Base-by-base conservation (phyloP, 2,888 invertebrate genomes). In the Melinopterus prodromus region DNA sequence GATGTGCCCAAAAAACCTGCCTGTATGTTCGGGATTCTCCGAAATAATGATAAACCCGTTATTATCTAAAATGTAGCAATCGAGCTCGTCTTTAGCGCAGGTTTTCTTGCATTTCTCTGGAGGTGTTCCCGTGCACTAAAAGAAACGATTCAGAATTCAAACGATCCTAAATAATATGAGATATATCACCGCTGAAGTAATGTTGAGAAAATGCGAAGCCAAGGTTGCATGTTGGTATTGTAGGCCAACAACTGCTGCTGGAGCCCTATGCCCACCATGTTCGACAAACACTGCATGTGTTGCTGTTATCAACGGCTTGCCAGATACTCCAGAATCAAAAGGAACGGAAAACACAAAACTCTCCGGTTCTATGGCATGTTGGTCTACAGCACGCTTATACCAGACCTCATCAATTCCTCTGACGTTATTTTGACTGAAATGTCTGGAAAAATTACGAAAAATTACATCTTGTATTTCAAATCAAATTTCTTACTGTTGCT, bases 31-130 rank as follows among this genome's bases (percentile, higher is more conserved):
- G 53, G 92, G 92, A 83, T 95, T 95, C 89, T 98, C 97, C 0
- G 97, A 97, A 70, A 97, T 93, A 78, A 98, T 95, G 77, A 98
- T 95, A 88, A 97, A 98, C 14, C 98, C 98, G 88, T 97, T 98
- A 89, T 98, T 97, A 87, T 98, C 98, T 79, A 98, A 90, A 69
- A 98, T 94, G 87, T 97, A 98, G 88, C 98, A 98, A 87, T 98
- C 97, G 36, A 97, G 90, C 84, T 96, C 96, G 83, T 95, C 95
- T 9, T 96, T 96, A 15, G 95, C 96, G 86, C 97, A 97, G 0
- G 95, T 96, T 86, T 96, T 96, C 86, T 94, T 94, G 86, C 96
- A 97, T 76, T 92, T 93, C 2, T 93, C 92, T 79, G 91, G 91
- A 12, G 53, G 53, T 12, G 53, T 53, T 14, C 92, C 92, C 16